These are phyloP conservation scores for Acromyrmex charruanus DNA, from an alignment of 1,140 invertebrate species.

Conservation along the genomic window DNA sequence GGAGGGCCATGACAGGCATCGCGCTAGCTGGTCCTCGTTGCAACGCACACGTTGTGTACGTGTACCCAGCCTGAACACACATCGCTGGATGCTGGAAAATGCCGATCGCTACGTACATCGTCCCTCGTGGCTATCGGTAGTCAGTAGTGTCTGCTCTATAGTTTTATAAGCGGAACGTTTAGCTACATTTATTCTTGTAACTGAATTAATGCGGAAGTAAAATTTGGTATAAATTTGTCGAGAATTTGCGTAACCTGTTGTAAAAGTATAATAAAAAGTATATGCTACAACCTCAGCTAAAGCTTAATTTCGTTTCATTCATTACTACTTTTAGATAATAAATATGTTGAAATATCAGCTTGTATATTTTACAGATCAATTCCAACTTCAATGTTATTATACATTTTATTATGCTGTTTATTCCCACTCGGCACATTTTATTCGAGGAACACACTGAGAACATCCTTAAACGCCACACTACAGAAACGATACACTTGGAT, in stretches of 20 bases:
- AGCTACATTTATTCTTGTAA: conserved; percentile 67
- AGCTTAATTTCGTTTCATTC: background rate
- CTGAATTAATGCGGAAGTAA: conserved; percentile 19
- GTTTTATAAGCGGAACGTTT: conserved; percentile 61
- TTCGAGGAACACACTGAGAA: too few relatives aligned
- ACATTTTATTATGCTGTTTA: background rate
- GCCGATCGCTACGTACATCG: conserved; percentile 73
- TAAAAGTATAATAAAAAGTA: background rate
- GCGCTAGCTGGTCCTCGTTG: conserved; percentile 48
- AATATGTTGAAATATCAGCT: background rate
- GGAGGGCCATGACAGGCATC: conserved; percentile 61
- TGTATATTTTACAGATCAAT: background rate
- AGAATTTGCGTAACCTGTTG: background rate
- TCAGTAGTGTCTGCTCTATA: conserved; percentile 65
- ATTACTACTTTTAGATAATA: too few relatives aligned
- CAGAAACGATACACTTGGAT: too few relatives aligned
- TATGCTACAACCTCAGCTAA: too few relatives aligned
- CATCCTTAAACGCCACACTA: too few relatives aligned
- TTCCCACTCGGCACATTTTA: too few relatives aligned
- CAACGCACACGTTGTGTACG: conserved; percentile 29
- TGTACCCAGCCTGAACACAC: conserved; percentile 59
- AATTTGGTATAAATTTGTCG: background rate
- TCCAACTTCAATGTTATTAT: background rate
- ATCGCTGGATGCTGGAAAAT: conserved; percentile 67
- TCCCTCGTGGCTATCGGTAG: conserved; percentile 70